Evolutionary conservation across 2,888 invertebrate genomes (phyloP).

Genomic region (Empis livida): DNA sequence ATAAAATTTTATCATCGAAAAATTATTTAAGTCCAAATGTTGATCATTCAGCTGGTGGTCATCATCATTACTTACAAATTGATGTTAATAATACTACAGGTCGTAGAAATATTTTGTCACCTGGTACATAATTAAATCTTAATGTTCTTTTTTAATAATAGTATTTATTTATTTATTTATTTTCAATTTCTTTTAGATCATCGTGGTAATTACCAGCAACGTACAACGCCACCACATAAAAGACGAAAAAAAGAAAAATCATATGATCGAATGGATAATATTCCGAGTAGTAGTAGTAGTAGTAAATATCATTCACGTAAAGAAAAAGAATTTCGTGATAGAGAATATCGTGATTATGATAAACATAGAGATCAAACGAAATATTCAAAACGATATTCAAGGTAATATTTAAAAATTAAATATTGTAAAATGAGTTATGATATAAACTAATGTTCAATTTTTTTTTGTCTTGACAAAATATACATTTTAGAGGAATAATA

Average conservation of each 20-base stretch:
- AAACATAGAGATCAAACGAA: slow-evolving; percentile 28
- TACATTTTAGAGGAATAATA: no score
- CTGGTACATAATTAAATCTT: neutral
- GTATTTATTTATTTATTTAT: neutral
- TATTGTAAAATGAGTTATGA: no score
- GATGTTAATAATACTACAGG: neutral
- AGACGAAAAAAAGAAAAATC: slow-evolving; percentile 26
- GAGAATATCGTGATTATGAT: slow-evolving; percentile 20
- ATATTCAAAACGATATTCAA: slow-evolving; percentile 23
- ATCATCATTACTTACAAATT: slow-evolving; percentile 13
- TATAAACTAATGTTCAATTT: no score
- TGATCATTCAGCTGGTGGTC: slow-evolving; percentile 8
- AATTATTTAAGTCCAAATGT: slow-evolving; percentile 13
- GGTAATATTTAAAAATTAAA: slow-evolving; percentile 14
- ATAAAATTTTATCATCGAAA: slow-evolving; percentile 8
- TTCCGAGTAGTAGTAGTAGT: no score
- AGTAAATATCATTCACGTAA: neutral
- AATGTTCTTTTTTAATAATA: neutral
- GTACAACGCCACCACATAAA: slow-evolving; percentile 30
- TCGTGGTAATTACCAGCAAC: slow-evolving; percentile 28
- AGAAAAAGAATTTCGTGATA: slow-evolving; percentile 10
- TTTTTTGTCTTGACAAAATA: no score
- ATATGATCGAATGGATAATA: slow-evolving; percentile 8
- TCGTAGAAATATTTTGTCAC: neutral
- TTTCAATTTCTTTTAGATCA: slow-evolving; percentile 22